phyloP scores from a whole-genome alignment of 2,113 vertebrate genomes.

The Pimephales promelas region DNA sequence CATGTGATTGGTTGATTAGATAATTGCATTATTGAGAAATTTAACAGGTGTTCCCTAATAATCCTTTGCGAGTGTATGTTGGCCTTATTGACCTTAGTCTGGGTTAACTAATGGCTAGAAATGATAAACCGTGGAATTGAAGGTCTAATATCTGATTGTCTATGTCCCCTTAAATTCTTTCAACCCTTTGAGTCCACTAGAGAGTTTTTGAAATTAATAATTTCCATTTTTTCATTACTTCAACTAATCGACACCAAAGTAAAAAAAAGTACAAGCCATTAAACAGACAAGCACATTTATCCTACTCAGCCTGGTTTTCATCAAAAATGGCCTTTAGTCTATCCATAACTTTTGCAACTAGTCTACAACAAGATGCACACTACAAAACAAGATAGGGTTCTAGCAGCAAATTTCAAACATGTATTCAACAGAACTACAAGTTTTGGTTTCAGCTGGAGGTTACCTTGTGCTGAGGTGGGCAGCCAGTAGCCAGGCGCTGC shows the following conservation, averaged over 20 bases:
- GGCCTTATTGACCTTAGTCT: background rate
- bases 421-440: background rate
- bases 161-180: background rate
- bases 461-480: slow-evolving; percentile 92
- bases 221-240: background rate
- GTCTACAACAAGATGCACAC: background rate
- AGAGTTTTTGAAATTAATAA: background rate
- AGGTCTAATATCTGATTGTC: background rate
- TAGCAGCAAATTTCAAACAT: background rate
- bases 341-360: background rate
- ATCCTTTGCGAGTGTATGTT: too few species aligned
- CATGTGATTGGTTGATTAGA: too few species aligned
- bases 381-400: background rate
- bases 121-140: background rate
- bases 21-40: too few species aligned
- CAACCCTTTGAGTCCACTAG: background rate
- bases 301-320: background rate
- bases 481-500: slow-evolving; percentile 89
- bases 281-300: background rate
- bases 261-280: background rate
- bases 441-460: slow-evolving; percentile 47
- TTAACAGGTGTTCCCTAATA: too few species aligned
- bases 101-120: background rate
- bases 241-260: background rate
- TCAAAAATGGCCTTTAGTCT: background rate